phyloP scores from a whole-genome alignment of 2,797 vertebrate species.

The Danio choprae region DNA sequence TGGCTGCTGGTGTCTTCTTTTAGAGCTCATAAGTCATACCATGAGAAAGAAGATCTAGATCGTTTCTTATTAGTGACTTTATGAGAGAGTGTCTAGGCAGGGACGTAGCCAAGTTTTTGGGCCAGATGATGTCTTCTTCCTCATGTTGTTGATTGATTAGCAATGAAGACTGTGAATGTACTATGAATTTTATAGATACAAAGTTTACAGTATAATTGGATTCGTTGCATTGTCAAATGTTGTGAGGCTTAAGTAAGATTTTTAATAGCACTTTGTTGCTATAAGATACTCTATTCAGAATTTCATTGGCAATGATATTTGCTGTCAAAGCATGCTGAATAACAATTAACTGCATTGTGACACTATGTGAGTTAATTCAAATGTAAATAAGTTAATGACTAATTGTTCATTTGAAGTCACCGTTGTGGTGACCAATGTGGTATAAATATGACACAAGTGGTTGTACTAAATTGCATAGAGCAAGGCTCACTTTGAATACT shows the following conservation, averaged over 20 bases:
- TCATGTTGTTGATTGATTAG: neutral
- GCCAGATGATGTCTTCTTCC: neutral
- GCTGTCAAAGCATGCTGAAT: neutral
- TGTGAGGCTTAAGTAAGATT: neutral
- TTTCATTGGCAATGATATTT: neutral
- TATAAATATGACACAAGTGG: neutral
- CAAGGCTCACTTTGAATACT: too few relatives aligned
- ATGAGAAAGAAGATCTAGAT: constrained; percentile 18
- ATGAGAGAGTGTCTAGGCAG: constrained; percentile 24
- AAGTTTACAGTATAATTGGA: constrained; percentile 10
- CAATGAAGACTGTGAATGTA: neutral
- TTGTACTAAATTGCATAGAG: neutral
- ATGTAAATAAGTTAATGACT: neutral
- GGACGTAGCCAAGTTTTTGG: constrained; percentile 8
- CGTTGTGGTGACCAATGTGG: neutral
- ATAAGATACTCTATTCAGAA: neutral
- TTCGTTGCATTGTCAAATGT: constrained; percentile 3
- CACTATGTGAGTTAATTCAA: neutral
- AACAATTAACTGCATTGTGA: neutral
- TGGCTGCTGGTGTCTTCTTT: constrained; percentile 32
- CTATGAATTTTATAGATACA: neutral
- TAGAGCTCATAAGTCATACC: constrained; percentile 31
- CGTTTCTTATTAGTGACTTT: neutral
- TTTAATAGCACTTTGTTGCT: neutral
- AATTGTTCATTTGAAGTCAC: neutral